phyloP scores from a whole-genome alignment of 1,140 invertebrate genomes.

The Drosophila mojavensis region DNA sequence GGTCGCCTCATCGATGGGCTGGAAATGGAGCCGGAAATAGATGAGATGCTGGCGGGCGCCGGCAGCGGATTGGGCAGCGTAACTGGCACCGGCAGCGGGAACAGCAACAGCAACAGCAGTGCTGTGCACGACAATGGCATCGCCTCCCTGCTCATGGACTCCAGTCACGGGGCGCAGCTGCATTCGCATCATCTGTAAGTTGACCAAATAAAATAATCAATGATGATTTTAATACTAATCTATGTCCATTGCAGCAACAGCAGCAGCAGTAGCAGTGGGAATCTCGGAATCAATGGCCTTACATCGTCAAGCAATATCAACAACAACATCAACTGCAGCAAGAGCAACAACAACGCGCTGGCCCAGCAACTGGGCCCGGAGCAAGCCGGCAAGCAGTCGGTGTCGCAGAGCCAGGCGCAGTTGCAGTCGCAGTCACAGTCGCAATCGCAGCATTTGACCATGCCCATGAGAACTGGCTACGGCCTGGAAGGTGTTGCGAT shows the following conservation, averaged over 20 bases:
- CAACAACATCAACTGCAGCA: slow-evolving; percentile 62
- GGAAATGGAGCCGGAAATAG: slow-evolving; percentile 80
- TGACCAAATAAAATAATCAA: neutral
- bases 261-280: slow-evolving; percentile 49
- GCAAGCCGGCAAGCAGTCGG: slow-evolving; percentile 27
- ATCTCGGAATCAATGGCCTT: slow-evolving; percentile 82
- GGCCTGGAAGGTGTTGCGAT: slow-evolving; percentile 41
- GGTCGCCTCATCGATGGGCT: slow-evolving; percentile 80
- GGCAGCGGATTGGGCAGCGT: slow-evolving; percentile 62
- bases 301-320: slow-evolving; percentile 79
- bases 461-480: slow-evolving; percentile 40
- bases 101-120: slow-evolving; percentile 66
- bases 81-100: slow-evolving; percentile 63
- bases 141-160: slow-evolving; percentile 53
- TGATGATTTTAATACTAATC: neutral
- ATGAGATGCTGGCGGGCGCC: slow-evolving; percentile 67
- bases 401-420: slow-evolving; percentile 4
- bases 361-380: slow-evolving; percentile 35
- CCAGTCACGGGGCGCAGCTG: slow-evolving; percentile 46
- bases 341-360: slow-evolving; percentile 57
- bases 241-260: slow-evolving; percentile 15
- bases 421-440: neutral
- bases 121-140: slow-evolving; percentile 64
- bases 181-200: slow-evolving; percentile 67
- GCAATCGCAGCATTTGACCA: slow-evolving; percentile 42